Conservation (phyloP, 53 echinoderm and acorn worm genomes). For the Temnopleurus reevesii region DNA sequence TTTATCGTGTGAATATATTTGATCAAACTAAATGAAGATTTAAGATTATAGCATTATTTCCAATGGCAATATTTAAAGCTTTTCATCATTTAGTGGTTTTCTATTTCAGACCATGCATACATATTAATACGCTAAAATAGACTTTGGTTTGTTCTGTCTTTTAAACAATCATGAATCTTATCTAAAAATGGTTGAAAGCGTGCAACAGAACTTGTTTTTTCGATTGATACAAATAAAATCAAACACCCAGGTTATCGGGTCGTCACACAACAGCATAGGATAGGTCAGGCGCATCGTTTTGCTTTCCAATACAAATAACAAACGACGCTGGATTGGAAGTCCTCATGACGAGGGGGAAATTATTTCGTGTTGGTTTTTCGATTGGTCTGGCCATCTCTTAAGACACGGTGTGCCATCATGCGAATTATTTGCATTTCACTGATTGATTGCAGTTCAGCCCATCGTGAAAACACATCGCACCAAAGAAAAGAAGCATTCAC, state of each 20-base stretch:
- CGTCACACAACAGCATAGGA: no score
- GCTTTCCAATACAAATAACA: neutral
- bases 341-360: neutral
- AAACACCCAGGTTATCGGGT: neutral
- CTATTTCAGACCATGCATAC: no score
- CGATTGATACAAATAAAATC: neutral
- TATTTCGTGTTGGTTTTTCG: constrained; percentile 30
- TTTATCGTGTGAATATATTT: no score
- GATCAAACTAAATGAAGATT: no score
- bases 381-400: constrained; percentile 5
- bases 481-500: neutral
- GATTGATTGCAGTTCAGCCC: constrained; percentile 46
- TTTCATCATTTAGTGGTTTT: no score
- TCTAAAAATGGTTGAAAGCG: no score
- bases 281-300: neutral
- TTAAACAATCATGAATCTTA: no score
- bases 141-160: no score
- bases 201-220: no score
- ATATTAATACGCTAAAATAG: no score
- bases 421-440: constrained; percentile 28
- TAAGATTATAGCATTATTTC: no score
- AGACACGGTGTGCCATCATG: constrained; percentile 20
- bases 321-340: neutral
- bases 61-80: no score
- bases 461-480: constrained; percentile 42